Evolutionary conservation across 2,888 invertebrate species (phyloP).

Genomic region (Drosophila pseudotakahashii): DNA sequence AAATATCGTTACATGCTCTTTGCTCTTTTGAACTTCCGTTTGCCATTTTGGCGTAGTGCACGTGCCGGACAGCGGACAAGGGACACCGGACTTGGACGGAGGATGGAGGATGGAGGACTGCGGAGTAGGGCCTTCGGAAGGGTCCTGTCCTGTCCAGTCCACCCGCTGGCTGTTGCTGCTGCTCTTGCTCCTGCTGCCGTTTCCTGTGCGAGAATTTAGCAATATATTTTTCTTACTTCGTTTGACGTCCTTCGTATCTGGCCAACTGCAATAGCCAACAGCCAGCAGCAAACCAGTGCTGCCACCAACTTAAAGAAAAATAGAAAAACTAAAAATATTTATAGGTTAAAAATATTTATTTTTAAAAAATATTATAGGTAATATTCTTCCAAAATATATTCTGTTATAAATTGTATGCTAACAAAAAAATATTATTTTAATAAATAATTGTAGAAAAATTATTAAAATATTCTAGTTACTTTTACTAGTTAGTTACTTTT

Average conservation of each 20-base stretch:
- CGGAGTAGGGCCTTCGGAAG: slow-evolving; percentile 8
- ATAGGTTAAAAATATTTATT: too few relatives aligned
- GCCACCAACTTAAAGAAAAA: background rate
- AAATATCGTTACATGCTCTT: slow-evolving; percentile 67
- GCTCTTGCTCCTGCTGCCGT: slow-evolving; percentile 39
- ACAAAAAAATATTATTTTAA: too few relatives aligned
- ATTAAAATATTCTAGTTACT: too few relatives aligned
- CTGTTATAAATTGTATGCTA: too few relatives aligned
- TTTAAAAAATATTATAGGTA: too few relatives aligned
- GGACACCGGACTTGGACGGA: slow-evolving; percentile 4
- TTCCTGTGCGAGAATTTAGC: slow-evolving; percentile 70
- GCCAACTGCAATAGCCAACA: slow-evolving; percentile 32
- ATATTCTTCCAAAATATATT: too few relatives aligned
- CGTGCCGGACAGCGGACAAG: slow-evolving; percentile 53
- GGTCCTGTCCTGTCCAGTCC: slow-evolving; percentile 29
- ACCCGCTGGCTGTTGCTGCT: slow-evolving; percentile 47
- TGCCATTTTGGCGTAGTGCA: slow-evolving; percentile 66
- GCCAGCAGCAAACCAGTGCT: slow-evolving; percentile 19
- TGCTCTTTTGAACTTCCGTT: slow-evolving; percentile 72
- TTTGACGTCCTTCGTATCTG: slow-evolving; percentile 56
- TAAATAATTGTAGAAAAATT: too few relatives aligned
- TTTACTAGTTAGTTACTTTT: too few relatives aligned
- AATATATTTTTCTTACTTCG: slow-evolving; percentile 73
- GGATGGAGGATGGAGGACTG: background rate
- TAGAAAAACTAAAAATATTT: too few relatives aligned